A percentile compares a stretch with the other conserved stretches of the same genome.
These are phyloP conservation scores for Philhelius pedissequus DNA, from an alignment of 2,888 invertebrate species.

Conservation along the genomic window DNA sequence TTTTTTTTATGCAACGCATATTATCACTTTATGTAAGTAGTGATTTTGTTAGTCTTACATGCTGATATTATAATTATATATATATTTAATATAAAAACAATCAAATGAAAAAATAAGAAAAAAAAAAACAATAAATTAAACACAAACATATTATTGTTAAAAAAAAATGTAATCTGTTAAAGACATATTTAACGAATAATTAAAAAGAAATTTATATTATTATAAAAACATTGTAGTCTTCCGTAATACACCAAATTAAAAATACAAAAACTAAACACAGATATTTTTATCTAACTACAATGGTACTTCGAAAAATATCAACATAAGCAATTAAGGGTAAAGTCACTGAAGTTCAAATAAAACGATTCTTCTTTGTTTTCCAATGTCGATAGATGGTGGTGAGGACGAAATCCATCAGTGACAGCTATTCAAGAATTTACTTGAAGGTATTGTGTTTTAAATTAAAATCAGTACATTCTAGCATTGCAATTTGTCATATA, in stretches of 20 bases:
- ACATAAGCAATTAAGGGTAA: not conserved
- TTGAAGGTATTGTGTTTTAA: too few species aligned
- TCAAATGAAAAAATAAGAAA: conserved; percentile 10
- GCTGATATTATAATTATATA: conserved; percentile 22
- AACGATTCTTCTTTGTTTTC: too few species aligned
- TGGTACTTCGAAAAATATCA: not conserved
- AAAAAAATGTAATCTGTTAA: conserved; percentile 42
- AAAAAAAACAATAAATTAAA: conserved; percentile 25
- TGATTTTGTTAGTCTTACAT: conserved; percentile 55
- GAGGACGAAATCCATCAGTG: not conserved
- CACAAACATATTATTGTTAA: conserved; percentile 41
- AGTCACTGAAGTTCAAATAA: not conserved
- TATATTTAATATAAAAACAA: conserved; percentile 27
- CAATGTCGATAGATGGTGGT: not conserved
- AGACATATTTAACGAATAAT: conserved; percentile 62
- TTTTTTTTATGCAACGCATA: conserved; percentile 40
- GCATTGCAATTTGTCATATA: too few species aligned
- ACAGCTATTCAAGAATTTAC: not conserved
- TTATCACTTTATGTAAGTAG: conserved; percentile 59
- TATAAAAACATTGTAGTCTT: conserved; percentile 63
- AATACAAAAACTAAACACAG: not conserved
- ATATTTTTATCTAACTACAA: not conserved
- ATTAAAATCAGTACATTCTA: too few species aligned
- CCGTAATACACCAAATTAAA: conserved; percentile 67
- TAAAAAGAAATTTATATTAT: conserved; percentile 58